phyloP scores from a whole-genome alignment of 2,888 invertebrate genomes.

The Macrosoma leucophasiata region DNA sequence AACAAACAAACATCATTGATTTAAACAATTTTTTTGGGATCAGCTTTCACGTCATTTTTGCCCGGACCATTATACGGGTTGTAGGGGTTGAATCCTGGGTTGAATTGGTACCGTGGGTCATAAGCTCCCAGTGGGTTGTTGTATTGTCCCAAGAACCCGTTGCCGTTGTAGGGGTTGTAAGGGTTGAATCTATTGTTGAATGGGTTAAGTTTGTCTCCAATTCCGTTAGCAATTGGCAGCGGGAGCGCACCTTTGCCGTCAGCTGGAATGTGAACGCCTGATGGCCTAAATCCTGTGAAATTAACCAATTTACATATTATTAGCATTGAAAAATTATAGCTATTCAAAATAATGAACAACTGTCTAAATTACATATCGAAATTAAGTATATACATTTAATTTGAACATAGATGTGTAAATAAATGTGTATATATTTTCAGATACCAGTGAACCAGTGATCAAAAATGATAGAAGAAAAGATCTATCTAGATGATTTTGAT shows the following conservation, averaged over 20 bases:
- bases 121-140: conserved; percentile 33
- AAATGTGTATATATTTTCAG: too few species aligned
- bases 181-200: too few species aligned
- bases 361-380: too few species aligned
- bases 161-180: conserved; percentile 35
- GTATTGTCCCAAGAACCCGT: conserved; percentile 32
- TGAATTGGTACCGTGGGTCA: conserved; percentile 35
- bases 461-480: too few species aligned
- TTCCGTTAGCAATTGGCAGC: conserved; percentile 18
- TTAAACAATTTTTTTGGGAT: conserved; percentile 30
- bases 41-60: conserved; percentile 29
- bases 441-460: too few species aligned
- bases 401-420: too few species aligned
- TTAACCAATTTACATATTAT: conserved; percentile 3
- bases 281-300: conserved; percentile 73
- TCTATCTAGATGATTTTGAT: too few species aligned
- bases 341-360: too few species aligned
- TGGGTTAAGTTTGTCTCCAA: conserved; percentile 26
- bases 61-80: conserved; percentile 20
- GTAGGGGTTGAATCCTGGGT: conserved; percentile 30
- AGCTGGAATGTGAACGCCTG: conserved; percentile 79
- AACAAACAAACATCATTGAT: too few species aligned
- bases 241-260: conserved; percentile 67
- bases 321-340: conserved; percentile 3
- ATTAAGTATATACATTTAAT: too few species aligned